A percentile compares a stretch with the other conserved stretches of the same genome.
phyloP scores from a whole-genome alignment of 1,140 invertebrate genomes.

The Diploscapter pachys region DNA sequence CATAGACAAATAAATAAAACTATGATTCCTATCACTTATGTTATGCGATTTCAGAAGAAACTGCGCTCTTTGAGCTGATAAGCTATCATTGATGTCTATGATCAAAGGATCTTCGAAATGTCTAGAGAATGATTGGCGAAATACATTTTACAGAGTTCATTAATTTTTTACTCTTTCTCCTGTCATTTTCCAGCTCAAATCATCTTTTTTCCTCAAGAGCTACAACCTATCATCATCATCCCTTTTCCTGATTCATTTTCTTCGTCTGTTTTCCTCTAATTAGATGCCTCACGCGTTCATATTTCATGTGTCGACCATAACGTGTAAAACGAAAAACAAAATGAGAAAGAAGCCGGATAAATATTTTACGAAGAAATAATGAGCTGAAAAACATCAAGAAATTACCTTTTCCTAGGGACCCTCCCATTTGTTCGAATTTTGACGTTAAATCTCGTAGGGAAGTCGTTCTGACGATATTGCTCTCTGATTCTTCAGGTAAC shows the following conservation, averaged over 20 bases:
- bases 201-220: too few species aligned
- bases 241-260: not conserved
- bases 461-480: slow-evolving; percentile 35
- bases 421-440: slow-evolving; percentile 41
- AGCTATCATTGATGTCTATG: too few species aligned
- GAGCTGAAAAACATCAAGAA: not conserved
- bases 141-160: too few species aligned
- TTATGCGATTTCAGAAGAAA: not conserved
- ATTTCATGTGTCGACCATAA: not conserved
- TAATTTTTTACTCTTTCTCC: too few species aligned
- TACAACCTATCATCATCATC: too few species aligned
- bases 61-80: too few species aligned
- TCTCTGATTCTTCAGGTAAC: slow-evolving; percentile 17
- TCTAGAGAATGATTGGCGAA: too few species aligned
- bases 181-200: too few species aligned
- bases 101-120: too few species aligned
- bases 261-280: slow-evolving; percentile 2
- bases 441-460: slow-evolving; percentile 44
- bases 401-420: not conserved
- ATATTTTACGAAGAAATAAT: not conserved
- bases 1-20: too few species aligned
- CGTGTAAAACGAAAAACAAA: not conserved
- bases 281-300: not conserved
- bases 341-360: not conserved
- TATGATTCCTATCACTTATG: too few species aligned